A percentile compares a stretch with the other conserved stretches of the same genome.
Conservation (phyloP, 1,140 invertebrate genomes). For the Ceratitis capitata region DNA sequence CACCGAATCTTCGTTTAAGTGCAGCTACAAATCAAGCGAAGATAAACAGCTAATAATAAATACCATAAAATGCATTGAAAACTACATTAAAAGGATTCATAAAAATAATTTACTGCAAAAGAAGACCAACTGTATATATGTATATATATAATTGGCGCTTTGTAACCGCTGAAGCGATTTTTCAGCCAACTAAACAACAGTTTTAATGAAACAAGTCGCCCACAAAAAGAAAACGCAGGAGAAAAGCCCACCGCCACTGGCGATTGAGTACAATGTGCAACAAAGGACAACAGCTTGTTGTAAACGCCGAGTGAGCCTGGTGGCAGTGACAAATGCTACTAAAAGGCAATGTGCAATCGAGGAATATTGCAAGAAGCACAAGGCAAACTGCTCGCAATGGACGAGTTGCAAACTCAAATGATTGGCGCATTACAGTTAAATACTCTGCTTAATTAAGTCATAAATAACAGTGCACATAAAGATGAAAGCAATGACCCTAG, state of each 20-base stretch:
- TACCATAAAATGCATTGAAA: neutral
- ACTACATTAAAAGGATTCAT: neutral
- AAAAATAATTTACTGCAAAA: neutral
- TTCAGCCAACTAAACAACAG: neutral
- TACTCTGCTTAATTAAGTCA: conserved; percentile 25
- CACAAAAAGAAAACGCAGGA: neutral
- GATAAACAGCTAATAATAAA: neutral
- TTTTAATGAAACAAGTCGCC: neutral
- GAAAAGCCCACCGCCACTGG: neutral
- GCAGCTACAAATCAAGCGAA: neutral
- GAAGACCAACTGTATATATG: too few species aligned
- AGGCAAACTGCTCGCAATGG: neutral
- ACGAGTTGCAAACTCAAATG: neutral
- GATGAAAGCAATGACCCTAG: neutral
- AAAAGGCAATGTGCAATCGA: neutral
- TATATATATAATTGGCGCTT: too few species aligned
- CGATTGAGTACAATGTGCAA: neutral
- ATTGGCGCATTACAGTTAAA: conserved; percentile 27
- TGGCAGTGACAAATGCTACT: neutral
- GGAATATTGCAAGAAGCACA: neutral
- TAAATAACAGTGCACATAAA: neutral
- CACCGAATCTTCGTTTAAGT: neutral
- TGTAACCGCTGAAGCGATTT: too few species aligned
- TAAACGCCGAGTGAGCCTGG: neutral
- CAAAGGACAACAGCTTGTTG: neutral